A percentile compares a stretch with the other conserved stretches of the same genome.
These are phyloP conservation scores for Lycaena phlaeas DNA, from an alignment of 2,888 invertebrate species.

Conservation along the genomic window DNA sequence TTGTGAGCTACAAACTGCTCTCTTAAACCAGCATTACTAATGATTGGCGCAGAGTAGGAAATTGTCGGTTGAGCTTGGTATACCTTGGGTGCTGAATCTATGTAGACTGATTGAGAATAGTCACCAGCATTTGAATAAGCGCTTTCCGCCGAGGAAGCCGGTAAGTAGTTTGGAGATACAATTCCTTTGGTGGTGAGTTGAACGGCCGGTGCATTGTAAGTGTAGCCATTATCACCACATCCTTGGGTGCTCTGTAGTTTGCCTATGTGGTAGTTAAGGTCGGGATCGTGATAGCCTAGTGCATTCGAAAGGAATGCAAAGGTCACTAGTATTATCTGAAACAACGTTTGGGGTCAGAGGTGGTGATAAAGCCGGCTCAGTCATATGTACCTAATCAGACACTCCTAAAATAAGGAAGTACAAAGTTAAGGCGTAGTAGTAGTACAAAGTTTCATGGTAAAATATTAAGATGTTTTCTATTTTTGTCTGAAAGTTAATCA, in stretches of 20 bases:
- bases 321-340: conserved; percentile 42
- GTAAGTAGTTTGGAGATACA: conserved; percentile 22
- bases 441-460: no score
- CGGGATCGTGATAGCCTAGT: conserved; percentile 59
- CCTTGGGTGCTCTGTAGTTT: conserved; percentile 48
- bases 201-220: conserved; percentile 67
- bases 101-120: conserved; percentile 24
- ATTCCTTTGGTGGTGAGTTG: conserved; percentile 56
- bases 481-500: no score
- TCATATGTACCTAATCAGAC: neutral
- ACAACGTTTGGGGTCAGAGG: conserved; percentile 22
- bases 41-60: conserved; percentile 29
- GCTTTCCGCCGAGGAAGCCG: conserved; percentile 22
- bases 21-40: conserved; percentile 35
- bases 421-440: no score
- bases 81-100: conserved; percentile 24
- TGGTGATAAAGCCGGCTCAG: neutral
- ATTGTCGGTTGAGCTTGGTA: conserved; percentile 29
- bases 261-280: conserved; percentile 58
- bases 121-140: conserved; percentile 20
- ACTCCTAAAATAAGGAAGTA: neutral
- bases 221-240: conserved; percentile 60
- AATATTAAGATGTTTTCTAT: no score
- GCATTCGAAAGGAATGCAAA: conserved; percentile 35
- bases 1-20: conserved; percentile 31